Evolutionary conservation across 2,797 vertebrate species (phyloP), one percentile per base, ranked within the genome.

Genomic region (Iguana delicatissima): DNA sequence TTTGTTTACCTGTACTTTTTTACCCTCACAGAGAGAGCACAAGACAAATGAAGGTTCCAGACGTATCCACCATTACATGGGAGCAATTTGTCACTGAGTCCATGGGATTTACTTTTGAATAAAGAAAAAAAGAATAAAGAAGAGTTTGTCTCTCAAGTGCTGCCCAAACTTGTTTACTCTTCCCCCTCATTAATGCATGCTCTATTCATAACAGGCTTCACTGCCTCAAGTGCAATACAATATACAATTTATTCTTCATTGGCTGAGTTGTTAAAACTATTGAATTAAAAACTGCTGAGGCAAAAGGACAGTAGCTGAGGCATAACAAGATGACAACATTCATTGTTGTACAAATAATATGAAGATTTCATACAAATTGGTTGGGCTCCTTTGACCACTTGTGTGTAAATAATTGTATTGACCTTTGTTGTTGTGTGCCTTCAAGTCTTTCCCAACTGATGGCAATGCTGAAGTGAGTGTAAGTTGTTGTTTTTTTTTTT

Each of bases 251-350:
- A 89, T 82, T 94, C 91, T 89, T 64, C 84, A 83, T 95, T 95
- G 94, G 74, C 85, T 93, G 94, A 94, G 79, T 94, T 95, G 90
- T 94, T 95, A 93, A 89, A 89, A 93, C 91, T 95, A 94, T 93
- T 94, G 0, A 95, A 93, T 93, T 90, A 89, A 8, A 89, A 91
- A 94, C 92, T 92, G 89, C 93, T 89, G 79, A 90, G 80, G 74
- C 50, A 94, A 94, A 91, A 90, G 89, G 91, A 92, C 82, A 81
- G 85, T 86, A 88, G 90, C 82, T 84, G 92, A 94, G 86, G 69
- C 93, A 85, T 92, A 94, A 57, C 89, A 83, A 83, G 89, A 85
- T 92, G 93, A 52, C 92, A 87, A 84, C n/a, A 22, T 74, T 92
- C 88, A 50, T 64, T 92, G 92, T 94, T 90, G 57, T 81, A 91